Base-by-base conservation (phyloP, 2,113 vertebrate species). In the Calidris pygmaea region DNA sequence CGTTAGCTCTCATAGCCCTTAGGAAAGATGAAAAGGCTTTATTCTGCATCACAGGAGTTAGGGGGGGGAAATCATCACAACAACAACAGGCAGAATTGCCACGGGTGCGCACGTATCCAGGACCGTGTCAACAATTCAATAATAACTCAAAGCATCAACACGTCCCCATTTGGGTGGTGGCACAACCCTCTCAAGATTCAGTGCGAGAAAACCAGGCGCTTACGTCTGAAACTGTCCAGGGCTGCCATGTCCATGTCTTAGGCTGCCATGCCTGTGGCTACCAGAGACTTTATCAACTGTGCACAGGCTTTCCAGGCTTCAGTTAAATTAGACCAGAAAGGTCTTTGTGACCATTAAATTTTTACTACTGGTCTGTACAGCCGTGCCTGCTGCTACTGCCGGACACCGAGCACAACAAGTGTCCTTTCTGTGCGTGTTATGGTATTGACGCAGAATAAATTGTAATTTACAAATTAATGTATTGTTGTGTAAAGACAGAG, bases 71-170 rank as follows among this genome's bases (percentile, higher is more conserved):
- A 43, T 79, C 48, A 17, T 32, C 45, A 16, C 37, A 45, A 18
- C 43, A 45, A 15, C 21, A 24, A 8, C 24, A 9, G 35, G 21
- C 67, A 76, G 62, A 13, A 55, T 6, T 27, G 16, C 32, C 55
- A 26, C 48, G 14, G 1, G 0, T 7, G n/a, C 58, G 3, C 20
- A 16, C 19, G 0, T 53, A 4, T 18, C 39, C 35, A n/a, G 53
- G 17, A 14, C 29, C 58, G 12, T 39, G 34, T 27, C 81, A 27
- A 0, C 29, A 78, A 67, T 30, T 80, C 34, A 29, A 2, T 14
- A 59, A 15, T 6, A 63, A 73, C 21, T 45, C 59, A n/a, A 56
- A 89, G 20, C 34, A 10, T 0, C 1, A 16, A 15, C 10, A 15
- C 21, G 0, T 19, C 5, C 14, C 50, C 48, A 0, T 74, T 32